Evolutionary conservation across 2,888 invertebrate species (phyloP).

Genomic region (Melinopterus prodromus): DNA sequence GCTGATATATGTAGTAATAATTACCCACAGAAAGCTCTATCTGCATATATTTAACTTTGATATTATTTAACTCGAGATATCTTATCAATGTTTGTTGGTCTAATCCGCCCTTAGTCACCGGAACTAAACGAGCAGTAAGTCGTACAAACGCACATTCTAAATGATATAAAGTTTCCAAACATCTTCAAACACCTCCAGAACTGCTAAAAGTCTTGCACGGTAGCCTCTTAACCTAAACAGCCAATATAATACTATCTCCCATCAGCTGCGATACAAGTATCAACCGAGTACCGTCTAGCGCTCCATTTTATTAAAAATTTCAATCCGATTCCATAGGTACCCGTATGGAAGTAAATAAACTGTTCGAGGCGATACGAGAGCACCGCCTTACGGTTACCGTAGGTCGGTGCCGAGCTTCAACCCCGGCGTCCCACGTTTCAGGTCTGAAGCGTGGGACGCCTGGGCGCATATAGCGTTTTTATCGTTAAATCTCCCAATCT

Average conservation of each 20-base stretch:
- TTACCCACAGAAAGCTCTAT: too few species aligned
- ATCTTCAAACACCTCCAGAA: neutral
- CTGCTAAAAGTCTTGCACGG: neutral
- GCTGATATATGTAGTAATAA: too few species aligned
- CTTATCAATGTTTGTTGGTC: too few species aligned
- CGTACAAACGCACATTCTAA: too few species aligned
- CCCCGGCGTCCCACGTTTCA: neutral
- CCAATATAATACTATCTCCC: neutral
- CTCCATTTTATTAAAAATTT: neutral
- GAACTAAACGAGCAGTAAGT: too few species aligned
- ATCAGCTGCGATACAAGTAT: neutral
- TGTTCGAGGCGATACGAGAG: neutral
- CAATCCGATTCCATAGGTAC: neutral
- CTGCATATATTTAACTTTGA: too few species aligned
- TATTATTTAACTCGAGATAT: too few species aligned
- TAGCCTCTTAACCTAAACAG: neutral
- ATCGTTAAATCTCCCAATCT: constrained; percentile 50
- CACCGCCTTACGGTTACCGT: neutral
- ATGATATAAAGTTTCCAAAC: neutral
- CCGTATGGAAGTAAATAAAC: neutral
- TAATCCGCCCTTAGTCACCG: too few species aligned
- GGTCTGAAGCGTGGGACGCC: constrained; percentile 4
- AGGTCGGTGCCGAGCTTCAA: neutral
- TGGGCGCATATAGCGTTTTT: constrained; percentile 40
- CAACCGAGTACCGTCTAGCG: neutral